These are phyloP conservation scores for Steinernema feltiae DNA, from an alignment of 1,140 invertebrate species.

Conservation along the genomic window DNA sequence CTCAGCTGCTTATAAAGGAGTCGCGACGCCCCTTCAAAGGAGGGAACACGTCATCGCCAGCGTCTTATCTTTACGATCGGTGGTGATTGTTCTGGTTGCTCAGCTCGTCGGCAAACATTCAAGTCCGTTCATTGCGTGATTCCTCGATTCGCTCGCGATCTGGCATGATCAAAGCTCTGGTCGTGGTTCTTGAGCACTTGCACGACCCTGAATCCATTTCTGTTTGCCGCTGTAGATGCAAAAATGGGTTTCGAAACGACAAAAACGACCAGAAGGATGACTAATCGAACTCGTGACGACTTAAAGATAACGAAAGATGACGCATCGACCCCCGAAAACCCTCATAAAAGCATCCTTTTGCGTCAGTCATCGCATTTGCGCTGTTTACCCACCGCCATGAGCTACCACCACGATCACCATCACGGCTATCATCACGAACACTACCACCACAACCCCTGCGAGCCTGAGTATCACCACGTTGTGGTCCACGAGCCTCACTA, in stretches of 20 bases:
- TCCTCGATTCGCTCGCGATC: neutral
- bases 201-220: too few species aligned
- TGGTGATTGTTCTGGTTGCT: neutral
- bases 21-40: slow-evolving; percentile 5
- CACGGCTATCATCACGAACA: neutral
- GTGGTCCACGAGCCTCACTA: slow-evolving; percentile 1
- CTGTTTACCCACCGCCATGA: neutral
- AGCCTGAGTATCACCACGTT: neutral
- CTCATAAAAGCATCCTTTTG: neutral
- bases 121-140: too few species aligned
- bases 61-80: slow-evolving; percentile 1
- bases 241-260: neutral
- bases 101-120: neutral
- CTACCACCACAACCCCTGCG: neutral
- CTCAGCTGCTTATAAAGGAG: neutral
- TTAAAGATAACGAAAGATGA: neutral
- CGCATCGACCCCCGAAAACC: neutral
- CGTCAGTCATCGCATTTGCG: neutral
- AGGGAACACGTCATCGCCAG: neutral
- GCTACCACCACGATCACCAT: neutral
- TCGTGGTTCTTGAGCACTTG: neutral
- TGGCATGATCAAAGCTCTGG: neutral
- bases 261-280: too few species aligned
- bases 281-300: too few species aligned
- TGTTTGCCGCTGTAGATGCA: too few species aligned